A percentile compares a stretch with the other conserved stretches of the same genome.
Evolutionary conservation across 2,797 vertebrate species (phyloP).

Genomic region (Lemur catta): DNA sequence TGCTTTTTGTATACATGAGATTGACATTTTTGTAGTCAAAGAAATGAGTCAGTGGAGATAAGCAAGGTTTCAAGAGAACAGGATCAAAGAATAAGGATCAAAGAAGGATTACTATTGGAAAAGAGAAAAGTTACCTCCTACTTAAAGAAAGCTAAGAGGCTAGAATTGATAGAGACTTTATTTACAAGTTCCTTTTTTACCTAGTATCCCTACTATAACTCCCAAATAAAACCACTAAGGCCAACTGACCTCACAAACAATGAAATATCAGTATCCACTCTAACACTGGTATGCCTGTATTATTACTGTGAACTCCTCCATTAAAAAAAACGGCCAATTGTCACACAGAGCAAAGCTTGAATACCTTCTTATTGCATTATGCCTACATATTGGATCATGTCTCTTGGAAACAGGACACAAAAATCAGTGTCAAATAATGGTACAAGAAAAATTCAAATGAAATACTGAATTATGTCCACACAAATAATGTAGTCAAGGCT

Average conservation of each 20-base stretch:
- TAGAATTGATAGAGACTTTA: not conserved
- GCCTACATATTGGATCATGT: not conserved
- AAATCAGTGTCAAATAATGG: not conserved
- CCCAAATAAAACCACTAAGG: not conserved
- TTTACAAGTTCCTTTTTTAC: not conserved
- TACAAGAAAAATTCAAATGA: not conserved
- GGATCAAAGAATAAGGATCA: not conserved
- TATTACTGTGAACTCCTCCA: not conserved
- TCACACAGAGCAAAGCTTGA: not conserved
- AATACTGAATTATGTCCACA: not conserved
- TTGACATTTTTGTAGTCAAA: constrained; percentile 8
- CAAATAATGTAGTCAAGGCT: not conserved
- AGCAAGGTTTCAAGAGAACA: not conserved
- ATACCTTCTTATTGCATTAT: not conserved
- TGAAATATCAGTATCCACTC: not conserved
- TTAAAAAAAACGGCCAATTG: not conserved
- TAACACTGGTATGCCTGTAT: not conserved
- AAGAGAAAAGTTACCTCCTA: not conserved
- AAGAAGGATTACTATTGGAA: not conserved
- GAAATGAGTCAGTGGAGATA: not conserved
- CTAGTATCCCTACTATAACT: not conserved
- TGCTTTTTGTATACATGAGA: not conserved
- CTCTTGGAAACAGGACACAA: not conserved
- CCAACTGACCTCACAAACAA: not conserved
- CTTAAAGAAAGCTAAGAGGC: not conserved